A percentile compares a stretch with the other conserved stretches of the same genome.
phyloP scores from a whole-genome alignment of 2,888 invertebrate species.

The Calliopum simillimum region DNA sequence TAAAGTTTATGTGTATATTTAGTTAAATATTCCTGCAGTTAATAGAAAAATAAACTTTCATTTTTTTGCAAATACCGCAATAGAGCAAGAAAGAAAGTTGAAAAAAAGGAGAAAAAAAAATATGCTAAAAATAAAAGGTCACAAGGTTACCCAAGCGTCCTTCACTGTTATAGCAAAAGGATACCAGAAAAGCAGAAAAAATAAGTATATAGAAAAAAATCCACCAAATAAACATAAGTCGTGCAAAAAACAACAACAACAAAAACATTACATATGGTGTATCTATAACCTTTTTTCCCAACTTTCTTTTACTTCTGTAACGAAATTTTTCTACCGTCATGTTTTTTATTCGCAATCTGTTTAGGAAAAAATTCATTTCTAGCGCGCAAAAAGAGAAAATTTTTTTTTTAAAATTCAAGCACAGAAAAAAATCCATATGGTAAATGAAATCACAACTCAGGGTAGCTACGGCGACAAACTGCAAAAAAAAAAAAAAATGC shows the following conservation, averaged over 20 bases:
- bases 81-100: slow-evolving; percentile 13
- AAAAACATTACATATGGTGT: background rate
- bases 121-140: slow-evolving; percentile 52
- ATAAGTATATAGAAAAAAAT: slow-evolving; percentile 22
- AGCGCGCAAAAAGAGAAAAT: slow-evolving; percentile 22
- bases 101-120: slow-evolving; percentile 33
- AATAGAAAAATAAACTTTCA: slow-evolving; percentile 35
- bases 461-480: slow-evolving; percentile 21
- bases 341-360: slow-evolving; percentile 12
- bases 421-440: slow-evolving; percentile 13
- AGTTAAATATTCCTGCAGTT: slow-evolving; percentile 1
- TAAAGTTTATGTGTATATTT: no score
- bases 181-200: slow-evolving; percentile 37
- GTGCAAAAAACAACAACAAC: no score
- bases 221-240: slow-evolving; percentile 35
- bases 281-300: slow-evolving; percentile 27
- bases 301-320: slow-evolving; percentile 31
- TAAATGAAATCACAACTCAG: slow-evolving; percentile 38
- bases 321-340: slow-evolving; percentile 16
- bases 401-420: slow-evolving; percentile 4
- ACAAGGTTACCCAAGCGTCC: slow-evolving; percentile 64
- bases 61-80: slow-evolving; percentile 34
- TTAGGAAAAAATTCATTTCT: slow-evolving; percentile 28
- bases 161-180: slow-evolving; percentile 55
- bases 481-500: slow-evolving; percentile 19